Evolutionary conservation across 1,140 invertebrate genomes (phyloP), one percentile per base, ranked within the genome.

Genomic region (Dolichoris vasculosae): DNA sequence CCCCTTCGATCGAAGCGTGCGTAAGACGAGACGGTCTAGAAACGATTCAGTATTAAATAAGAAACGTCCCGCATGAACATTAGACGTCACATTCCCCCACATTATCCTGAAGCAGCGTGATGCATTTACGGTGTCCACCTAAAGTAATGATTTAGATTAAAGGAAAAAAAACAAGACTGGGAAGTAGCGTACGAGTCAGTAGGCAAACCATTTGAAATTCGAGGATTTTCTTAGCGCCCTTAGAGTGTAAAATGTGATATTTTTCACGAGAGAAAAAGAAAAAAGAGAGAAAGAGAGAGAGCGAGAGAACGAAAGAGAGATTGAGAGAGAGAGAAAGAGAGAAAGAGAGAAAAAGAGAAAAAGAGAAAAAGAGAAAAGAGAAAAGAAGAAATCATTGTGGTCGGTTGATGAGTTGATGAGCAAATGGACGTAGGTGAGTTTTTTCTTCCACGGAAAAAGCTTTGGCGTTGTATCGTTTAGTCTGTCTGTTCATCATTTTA

Each of bases 241-340:
- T 86, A 84, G 82, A 86, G 86, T 84, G 86, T 83, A 84, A 86
- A 86, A 86, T 86, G 86, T 86, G 86, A 86, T 86, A 86, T 86
- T 86, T 86, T 86, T 86, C 86, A 86, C 86, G 82, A 76, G 80
- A 86, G 79, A 85, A 59, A 80, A 51, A 75, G 63, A 77, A 78
- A 46, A 78, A 63, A 51, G 59, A 51, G 73, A 79, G 83, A 79
- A 46, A 85, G 46, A 63, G 77, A 85, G 77, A 80, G 83, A 85
- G 67, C 59, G 83, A 85, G 43, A 78, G 67, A 85, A n/a, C 55
- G 83, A 69, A 46, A 78, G 46, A 69, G 23, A 84, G 75, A 78
- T 20, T 51, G 82, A 77, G 75, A 77, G 75, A 77, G 51, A 84
- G 26, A 76, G 13, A 51, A 43, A 51, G 73, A 79, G 83, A 79